These are phyloP conservation scores for Bombus cullumanus DNA, from an alignment of 1,140 invertebrate genomes.

Conservation along the genomic window DNA sequence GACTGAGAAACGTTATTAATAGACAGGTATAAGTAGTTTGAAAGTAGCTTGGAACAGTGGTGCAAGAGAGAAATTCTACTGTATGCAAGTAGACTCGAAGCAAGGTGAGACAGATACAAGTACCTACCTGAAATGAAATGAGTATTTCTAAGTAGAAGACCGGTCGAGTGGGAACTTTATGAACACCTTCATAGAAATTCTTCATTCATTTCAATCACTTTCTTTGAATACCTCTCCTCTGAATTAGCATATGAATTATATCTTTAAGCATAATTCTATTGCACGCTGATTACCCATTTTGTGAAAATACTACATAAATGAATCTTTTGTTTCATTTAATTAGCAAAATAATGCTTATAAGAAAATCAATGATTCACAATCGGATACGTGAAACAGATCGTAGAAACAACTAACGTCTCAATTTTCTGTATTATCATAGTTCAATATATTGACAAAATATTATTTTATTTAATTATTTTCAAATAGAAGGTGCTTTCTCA, in stretches of 20 bases:
- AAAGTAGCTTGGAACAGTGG: neutral
- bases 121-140: too few species aligned
- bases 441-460: too few species aligned
- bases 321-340: neutral
- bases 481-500: too few species aligned
- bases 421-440: too few species aligned
- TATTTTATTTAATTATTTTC: too few species aligned
- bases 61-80: neutral
- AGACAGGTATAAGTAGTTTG: neutral
- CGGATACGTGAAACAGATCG: neutral
- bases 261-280: neutral
- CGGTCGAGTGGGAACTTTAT: too few species aligned
- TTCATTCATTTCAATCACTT: neutral
- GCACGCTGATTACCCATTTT: neutral
- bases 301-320: neutral
- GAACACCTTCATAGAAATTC: neutral
- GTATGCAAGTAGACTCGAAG: neutral
- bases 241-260: neutral
- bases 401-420: neutral
- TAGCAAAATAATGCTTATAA: neutral
- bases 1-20: constrained; percentile 12
- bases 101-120: neutral
- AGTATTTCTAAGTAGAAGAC: too few species aligned
- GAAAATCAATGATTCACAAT: neutral
- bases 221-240: neutral